Percentiles rank a stretch among this genome's conserved stretches.
Evolutionary conservation across 1,140 invertebrate genomes (phyloP).

Genomic region (Heterodera carotae): DNA sequence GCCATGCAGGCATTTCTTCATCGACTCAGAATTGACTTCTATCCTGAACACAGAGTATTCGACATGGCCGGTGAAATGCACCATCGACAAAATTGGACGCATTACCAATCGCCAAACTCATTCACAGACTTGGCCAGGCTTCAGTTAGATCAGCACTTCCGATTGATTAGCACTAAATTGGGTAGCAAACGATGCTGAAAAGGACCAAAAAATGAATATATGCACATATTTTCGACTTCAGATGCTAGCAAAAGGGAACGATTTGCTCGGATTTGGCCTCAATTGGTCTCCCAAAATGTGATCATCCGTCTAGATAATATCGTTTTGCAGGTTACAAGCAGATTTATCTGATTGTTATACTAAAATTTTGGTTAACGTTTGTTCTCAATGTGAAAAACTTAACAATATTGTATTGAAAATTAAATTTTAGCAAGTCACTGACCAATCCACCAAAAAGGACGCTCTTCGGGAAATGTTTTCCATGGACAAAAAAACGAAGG

Average conservation of each 20-base stretch:
- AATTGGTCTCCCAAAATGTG: constrained; percentile 85
- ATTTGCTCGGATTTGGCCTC: constrained; percentile 58
- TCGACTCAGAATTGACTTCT: constrained; percentile 87
- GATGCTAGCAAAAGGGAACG: constrained; percentile 30
- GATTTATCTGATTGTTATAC: too few species aligned
- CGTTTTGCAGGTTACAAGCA: constrained; percentile 78
- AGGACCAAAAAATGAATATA: neutral
- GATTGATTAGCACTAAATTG: constrained; percentile 62
- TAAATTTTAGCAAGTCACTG: constrained; percentile 79
- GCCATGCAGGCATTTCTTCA: constrained; percentile 86
- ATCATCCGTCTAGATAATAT: constrained; percentile 82
- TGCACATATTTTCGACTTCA: constrained; percentile 21
- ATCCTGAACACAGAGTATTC: constrained; percentile 71
- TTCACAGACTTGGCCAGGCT: constrained; percentile 66
- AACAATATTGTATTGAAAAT: too few species aligned
- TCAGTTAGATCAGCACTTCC: constrained; percentile 71
- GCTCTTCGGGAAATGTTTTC: constrained; percentile 41
- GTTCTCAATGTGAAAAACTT: too few species aligned
- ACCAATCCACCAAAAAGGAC: constrained; percentile 68
- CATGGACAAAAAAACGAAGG: constrained; percentile 28
- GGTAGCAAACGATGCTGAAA: neutral
- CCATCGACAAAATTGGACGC: constrained; percentile 45
- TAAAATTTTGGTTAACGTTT: too few species aligned
- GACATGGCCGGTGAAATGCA: constrained; percentile 26
- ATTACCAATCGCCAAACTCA: constrained; percentile 49